These are phyloP conservation scores for Aurelia aurita complex sp. Pacific DNA, from an alignment of 30 jellyfish, hydroid and myxozoan genomes.

Conservation along the genomic window DNA sequence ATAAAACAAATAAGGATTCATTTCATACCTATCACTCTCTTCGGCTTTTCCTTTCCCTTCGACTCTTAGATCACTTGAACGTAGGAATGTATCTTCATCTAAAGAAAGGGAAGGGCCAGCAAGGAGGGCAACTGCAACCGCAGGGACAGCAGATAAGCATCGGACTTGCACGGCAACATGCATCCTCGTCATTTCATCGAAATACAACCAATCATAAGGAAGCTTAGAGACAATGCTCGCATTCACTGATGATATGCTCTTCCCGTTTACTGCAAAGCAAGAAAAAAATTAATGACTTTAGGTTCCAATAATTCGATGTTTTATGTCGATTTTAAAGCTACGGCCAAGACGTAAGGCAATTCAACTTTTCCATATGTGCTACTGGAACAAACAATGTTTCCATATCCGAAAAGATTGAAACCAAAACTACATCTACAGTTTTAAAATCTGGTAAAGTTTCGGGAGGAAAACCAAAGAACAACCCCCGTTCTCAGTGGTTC, in stretches of 20 bases:
- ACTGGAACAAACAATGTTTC: no score
- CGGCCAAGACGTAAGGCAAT: no score
- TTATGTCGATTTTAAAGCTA: no score
- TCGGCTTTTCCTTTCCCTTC: slow-evolving; percentile 30
- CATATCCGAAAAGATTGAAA: no score
- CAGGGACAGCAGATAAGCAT: slow-evolving; percentile 78
- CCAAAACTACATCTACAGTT: no score
- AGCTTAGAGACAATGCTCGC: slow-evolving; percentile 62
- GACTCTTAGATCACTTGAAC: slow-evolving; percentile 39
- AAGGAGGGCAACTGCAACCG: slow-evolving; percentile 79
- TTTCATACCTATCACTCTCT: slow-evolving; percentile 75
- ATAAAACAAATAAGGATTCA: no score
- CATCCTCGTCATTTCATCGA: slow-evolving; percentile 89
- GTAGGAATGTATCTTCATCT: slow-evolving; percentile 69
- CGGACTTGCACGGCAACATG: slow-evolving; percentile 87
- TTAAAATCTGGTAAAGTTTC: no score
- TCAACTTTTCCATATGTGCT: no score
- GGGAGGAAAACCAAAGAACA: no score
- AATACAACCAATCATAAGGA: slow-evolving; percentile 88
- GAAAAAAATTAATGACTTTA: no score
- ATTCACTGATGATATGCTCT: slow-evolving; percentile 9
- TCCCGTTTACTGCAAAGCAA: slow-evolving; percentile 13
- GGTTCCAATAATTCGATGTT: no score
- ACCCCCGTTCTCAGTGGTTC: no score
- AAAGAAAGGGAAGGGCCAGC: slow-evolving; percentile 84